Conservation (phyloP, 2,797 vertebrate genomes). For the Enteromius unitaeniatus region DNA sequence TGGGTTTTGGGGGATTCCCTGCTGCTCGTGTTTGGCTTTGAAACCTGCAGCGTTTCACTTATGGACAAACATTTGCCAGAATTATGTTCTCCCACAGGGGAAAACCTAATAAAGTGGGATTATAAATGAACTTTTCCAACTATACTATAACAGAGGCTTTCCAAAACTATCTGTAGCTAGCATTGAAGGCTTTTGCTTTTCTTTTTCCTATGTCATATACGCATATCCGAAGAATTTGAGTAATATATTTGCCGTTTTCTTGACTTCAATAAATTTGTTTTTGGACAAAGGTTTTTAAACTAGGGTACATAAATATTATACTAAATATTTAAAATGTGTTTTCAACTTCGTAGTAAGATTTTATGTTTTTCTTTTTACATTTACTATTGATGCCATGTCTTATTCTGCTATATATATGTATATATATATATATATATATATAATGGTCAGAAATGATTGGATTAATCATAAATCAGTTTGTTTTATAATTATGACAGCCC, state of each 20-base stretch:
- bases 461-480: background rate
- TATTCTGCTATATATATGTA: background rate
- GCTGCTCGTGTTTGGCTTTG: background rate
- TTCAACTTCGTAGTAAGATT: background rate
- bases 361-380: background rate
- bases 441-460: background rate
- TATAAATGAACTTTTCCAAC: background rate
- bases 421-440: too few species aligned
- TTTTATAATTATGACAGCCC: background rate
- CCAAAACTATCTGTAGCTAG: background rate
- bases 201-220: background rate
- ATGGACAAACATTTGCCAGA: background rate
- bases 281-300: background rate
- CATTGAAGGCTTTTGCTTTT: background rate
- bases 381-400: background rate
- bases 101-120: constrained; percentile 12
- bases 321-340: background rate
- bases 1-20: constrained; percentile 17
- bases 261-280: background rate
- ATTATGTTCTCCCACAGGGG: background rate
- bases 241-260: background rate
- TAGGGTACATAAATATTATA: background rate
- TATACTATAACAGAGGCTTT: background rate
- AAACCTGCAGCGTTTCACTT: background rate
- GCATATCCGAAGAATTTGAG: background rate